Percentiles rank a stretch among this genome's conserved stretches.
Evolutionary conservation across 1,140 invertebrate genomes (phyloP).

Genomic region (Drosophila erecta): DNA sequence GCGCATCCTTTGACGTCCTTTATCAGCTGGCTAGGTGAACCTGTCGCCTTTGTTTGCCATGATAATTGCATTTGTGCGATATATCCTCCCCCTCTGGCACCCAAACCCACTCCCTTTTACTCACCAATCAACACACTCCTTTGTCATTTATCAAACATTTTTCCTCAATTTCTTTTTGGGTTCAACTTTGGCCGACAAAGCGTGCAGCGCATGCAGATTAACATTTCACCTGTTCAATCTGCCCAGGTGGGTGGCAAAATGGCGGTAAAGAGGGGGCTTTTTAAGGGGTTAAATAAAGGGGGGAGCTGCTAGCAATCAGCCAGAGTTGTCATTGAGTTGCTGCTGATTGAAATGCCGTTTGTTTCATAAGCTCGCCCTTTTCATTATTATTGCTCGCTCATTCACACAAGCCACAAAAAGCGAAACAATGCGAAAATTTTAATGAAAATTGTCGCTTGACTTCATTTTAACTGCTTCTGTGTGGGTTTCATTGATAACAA

Average conservation of each 20-base stretch:
- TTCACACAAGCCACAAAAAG: conserved; percentile 69
- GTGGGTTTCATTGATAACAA: conserved; percentile 63
- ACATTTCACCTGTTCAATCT: conserved; percentile 73
- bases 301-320: conserved; percentile 56
- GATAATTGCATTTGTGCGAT: conserved; percentile 79
- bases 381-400: conserved; percentile 77
- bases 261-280: neutral
- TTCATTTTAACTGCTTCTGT: conserved; percentile 70
- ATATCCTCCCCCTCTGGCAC: conserved; percentile 7
- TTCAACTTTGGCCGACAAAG: conserved; percentile 73
- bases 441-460: conserved; percentile 84
- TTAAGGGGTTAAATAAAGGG: neutral
- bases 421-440: conserved; percentile 79
- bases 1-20: conserved; percentile 75
- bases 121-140: conserved; percentile 23
- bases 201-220: conserved; percentile 81
- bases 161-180: conserved; percentile 51
- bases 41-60: conserved; percentile 79
- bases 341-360: conserved; percentile 81
- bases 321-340: conserved; percentile 70
- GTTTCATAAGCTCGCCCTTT: conserved; percentile 76
- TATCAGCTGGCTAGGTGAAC: conserved; percentile 61
- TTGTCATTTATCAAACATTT: conserved; percentile 76
- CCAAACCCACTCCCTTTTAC: neutral
- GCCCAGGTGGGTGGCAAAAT: conserved; percentile 7